Evolutionary conservation across 2,797 vertebrate species (phyloP).

Genomic region (Aldrovandia affinis): DNA sequence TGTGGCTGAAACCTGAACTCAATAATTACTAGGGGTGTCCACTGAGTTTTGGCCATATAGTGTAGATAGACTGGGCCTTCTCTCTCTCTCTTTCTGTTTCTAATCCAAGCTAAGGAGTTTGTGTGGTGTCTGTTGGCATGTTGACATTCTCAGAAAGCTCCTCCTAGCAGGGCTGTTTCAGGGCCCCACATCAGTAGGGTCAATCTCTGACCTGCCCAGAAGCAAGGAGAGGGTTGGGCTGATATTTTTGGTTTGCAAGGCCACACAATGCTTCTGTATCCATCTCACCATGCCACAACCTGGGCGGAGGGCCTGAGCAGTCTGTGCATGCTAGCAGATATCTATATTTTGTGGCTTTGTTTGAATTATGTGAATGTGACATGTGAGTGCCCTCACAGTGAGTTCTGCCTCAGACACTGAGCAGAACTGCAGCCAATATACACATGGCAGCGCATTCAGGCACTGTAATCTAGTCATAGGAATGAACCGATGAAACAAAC

Average conservation of each 20-base stretch:
- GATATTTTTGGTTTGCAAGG: conserved; percentile 36
- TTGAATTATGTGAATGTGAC: conserved; percentile 26
- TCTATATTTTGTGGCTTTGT: conserved; percentile 38
- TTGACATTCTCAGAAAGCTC: not conserved
- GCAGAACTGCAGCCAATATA: conserved; percentile 22
- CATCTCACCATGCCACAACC: conserved; percentile 25
- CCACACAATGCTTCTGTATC: conserved; percentile 31
- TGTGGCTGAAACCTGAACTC: too few species aligned
- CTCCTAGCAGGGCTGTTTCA: not conserved
- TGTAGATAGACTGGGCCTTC: too few species aligned
- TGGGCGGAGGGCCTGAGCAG: conserved; percentile 33
- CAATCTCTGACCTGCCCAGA: conserved; percentile 29
- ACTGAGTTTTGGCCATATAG: too few species aligned
- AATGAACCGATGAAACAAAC: conserved; percentile 25
- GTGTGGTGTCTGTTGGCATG: not conserved
- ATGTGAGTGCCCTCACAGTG: not conserved
- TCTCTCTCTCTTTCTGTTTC: not conserved
- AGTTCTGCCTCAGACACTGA: conserved; percentile 18
- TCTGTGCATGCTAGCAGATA: conserved; percentile 11
- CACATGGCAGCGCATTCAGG: conserved; percentile 9
- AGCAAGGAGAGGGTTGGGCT: conserved; percentile 20
- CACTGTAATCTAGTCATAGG: conserved; percentile 27
- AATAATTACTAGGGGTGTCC: too few species aligned
- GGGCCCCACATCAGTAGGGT: not conserved
- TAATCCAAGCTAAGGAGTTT: not conserved